A percentile compares a stretch with the other conserved stretches of the same genome.
Evolutionary conservation across 1,140 invertebrate genomes (phyloP).

Genomic region (Chymomyza costata): DNA sequence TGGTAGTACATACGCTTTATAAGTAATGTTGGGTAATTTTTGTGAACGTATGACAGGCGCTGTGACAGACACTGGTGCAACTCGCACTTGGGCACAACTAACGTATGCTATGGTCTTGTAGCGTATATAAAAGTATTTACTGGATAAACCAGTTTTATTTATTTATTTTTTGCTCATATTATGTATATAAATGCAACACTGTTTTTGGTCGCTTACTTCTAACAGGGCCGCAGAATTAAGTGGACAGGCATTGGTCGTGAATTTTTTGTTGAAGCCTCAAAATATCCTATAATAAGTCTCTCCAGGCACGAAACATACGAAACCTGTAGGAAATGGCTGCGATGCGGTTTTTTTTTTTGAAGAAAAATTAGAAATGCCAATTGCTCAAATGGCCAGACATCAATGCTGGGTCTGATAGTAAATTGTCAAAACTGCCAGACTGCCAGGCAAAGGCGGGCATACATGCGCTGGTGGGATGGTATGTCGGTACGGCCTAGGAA

Average conservation of each 20-base stretch:
- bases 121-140: constrained; percentile 17
- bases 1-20: constrained; percentile 8
- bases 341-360: constrained; percentile 36
- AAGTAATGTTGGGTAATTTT: constrained; percentile 67
- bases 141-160: constrained; percentile 61
- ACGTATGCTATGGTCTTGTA: constrained; percentile 7
- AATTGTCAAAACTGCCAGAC: constrained; percentile 60
- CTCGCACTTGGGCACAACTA: constrained; percentile 16
- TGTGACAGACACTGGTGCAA: constrained; percentile 63
- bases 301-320: background rate
- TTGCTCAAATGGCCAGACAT: constrained; percentile 66
- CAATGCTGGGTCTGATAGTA: constrained; percentile 45
- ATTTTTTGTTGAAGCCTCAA: constrained; percentile 32
- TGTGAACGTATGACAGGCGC: constrained; percentile 71
- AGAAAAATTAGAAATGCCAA: constrained; percentile 68
- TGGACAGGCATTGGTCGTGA: constrained; percentile 39
- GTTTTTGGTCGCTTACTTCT: constrained; percentile 65
- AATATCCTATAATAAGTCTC: constrained; percentile 55
- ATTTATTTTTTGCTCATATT: constrained; percentile 34
- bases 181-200: constrained; percentile 63
- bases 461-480: constrained; percentile 34
- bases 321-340: constrained; percentile 11
- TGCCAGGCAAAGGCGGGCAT: no score
- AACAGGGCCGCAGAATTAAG: no score
- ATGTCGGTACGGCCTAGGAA: background rate